Base-by-base conservation (phyloP, 1,140 invertebrate genomes). In the Drosophila punjabiensis region DNA sequence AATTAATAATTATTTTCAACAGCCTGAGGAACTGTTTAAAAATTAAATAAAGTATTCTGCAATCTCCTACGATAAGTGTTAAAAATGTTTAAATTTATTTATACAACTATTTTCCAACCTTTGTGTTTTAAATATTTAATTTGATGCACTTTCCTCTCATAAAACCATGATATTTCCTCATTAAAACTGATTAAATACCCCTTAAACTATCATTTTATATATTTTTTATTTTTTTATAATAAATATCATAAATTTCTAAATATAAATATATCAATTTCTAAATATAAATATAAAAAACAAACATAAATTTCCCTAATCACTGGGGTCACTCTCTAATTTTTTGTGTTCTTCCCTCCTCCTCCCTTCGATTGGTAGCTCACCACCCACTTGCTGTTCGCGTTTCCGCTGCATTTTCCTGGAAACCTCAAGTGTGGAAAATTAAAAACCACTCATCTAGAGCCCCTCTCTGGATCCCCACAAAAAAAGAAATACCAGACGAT, bases 331-430 rank as follows among this genome's bases (percentile, higher is more conserved):
- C 55, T 58, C 35, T 39, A 24, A 56, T 39, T 24, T 37, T 4
- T 16, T 28, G 10, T 6, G 24, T 20, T 6, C 24, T 30, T 14
- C 48, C 48, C 50, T 32, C 16, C 16, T 3, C 43, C 18, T 24
- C 28, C 5, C 24, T 0, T 30, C 33, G 50, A 53, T 76, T 48
- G 64, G 74, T 60, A 74, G 63, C 68, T 24, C 62, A 78, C 83
- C 84, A 88, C 83, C 83, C 83, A 87, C 84, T 88, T 80, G 79
- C 82, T 63, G 56, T 58, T 56, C 48, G 84, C 76, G 79, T 83
- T 87, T 88, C 80, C 83, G 83, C 56, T 87, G 77, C 61, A 50
- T 84, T 83, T 88, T 84, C 67, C 85, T 61, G 43, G 68, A 79
- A 88, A 70, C 65, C 65, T 69, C 67, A 79, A 83, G 81, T 80